phyloP scores from a whole-genome alignment of 2,113 vertebrate species.

The Dicerorhinus sumatrensis region DNA sequence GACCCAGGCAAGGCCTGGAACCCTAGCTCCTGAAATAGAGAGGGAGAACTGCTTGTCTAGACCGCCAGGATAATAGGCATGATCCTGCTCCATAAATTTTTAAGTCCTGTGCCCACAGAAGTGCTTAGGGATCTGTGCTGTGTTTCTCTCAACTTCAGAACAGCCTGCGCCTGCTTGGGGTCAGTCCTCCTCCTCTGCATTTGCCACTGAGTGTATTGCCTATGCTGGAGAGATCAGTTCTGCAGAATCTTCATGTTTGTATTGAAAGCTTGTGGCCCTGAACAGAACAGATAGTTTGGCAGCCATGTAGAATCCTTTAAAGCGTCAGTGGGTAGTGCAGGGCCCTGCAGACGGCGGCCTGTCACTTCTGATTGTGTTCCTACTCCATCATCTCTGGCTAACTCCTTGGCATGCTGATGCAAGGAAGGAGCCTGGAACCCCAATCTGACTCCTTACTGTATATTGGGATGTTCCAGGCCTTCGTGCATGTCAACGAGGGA shows the following conservation, averaged over 20 bases:
- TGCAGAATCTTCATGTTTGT: background rate
- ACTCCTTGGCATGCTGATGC: conserved; percentile 1
- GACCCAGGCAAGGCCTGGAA: background rate
- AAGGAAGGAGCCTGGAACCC: background rate
- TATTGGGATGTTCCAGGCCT: background rate
- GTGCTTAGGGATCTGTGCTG: background rate
- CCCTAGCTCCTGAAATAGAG: background rate
- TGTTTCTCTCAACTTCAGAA: background rate
- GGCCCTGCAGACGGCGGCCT: conserved; percentile 53
- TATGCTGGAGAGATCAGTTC: background rate
- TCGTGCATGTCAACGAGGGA: background rate
- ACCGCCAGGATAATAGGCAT: background rate
- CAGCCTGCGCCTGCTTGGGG: background rate
- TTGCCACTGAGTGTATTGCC: background rate
- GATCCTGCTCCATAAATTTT: background rate
- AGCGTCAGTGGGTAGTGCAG: conserved; percentile 1
- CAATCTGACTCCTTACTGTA: background rate
- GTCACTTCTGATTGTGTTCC: conserved; percentile 47
- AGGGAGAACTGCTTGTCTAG: background rate
- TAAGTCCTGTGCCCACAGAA: background rate
- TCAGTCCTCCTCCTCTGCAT: background rate
- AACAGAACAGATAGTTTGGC: background rate
- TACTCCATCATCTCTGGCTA: background rate
- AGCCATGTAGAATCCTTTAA: conserved; percentile 49
- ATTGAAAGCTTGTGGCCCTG: background rate